phyloP scores from a whole-genome alignment of 2,113 vertebrate species.

The Miniopterus natalensis region DNA sequence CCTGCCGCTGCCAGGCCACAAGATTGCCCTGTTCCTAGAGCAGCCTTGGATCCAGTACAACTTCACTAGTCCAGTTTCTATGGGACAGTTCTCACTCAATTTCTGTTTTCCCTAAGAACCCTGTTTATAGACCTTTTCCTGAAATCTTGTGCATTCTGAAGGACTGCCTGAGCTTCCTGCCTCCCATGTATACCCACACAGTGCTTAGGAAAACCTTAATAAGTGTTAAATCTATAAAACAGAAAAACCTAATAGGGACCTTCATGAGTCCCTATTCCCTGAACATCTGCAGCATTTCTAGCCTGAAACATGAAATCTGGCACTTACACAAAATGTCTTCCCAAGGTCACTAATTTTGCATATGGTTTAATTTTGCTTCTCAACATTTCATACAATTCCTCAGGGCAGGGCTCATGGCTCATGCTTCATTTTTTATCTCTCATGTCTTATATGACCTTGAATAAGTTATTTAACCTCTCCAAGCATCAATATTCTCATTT shows the following conservation, averaged over 20 bases:
- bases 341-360: conserved; percentile 2
- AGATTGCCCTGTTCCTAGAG: neutral
- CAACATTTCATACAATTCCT: neutral
- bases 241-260: neutral
- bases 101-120: neutral
- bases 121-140: neutral
- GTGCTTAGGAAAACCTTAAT: neutral
- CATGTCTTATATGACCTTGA: neutral
- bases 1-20: neutral
- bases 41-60: neutral
- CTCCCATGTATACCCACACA: neutral
- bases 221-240: neutral
- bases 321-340: neutral
- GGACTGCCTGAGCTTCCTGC: neutral
- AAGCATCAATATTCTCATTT: neutral
- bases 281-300: neutral
- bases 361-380: conserved; percentile 35
- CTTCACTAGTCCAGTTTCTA: neutral
- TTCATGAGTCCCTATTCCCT: neutral
- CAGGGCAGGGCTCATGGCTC: neutral
- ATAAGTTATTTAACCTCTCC: neutral
- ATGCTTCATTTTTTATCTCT: neutral
- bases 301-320: neutral
- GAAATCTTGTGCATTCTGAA: neutral
- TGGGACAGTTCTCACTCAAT: neutral